Evolutionary conservation across 64 coral and sea anemone genomes (phyloP).

Genomic region (Montipora capricornis): DNA sequence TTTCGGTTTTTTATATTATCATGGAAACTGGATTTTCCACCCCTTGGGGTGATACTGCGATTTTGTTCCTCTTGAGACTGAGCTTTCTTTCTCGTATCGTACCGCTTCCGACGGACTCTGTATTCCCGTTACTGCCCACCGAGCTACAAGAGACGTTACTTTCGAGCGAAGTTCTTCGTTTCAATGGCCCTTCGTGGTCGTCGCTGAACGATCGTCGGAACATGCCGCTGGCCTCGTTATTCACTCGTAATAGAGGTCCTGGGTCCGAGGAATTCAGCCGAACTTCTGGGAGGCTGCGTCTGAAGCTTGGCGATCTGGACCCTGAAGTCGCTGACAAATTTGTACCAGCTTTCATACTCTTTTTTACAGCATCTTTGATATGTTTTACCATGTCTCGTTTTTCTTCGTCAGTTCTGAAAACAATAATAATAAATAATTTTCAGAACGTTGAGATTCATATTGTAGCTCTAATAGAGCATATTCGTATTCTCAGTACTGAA

Average conservation of each 20-base stretch:
- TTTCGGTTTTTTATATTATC: background rate
- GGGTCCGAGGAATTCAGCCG: slow-evolving; percentile 48
- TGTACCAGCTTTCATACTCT: slow-evolving; percentile 79
- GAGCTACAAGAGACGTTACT: slow-evolving; percentile 16
- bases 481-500: too few species aligned
- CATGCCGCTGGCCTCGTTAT: background rate
- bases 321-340: slow-evolving; percentile 34
- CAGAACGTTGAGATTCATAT: too few species aligned
- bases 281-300: slow-evolving; percentile 27
- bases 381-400: slow-evolving; percentile 75
- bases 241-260: slow-evolving; percentile 6
- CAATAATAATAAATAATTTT: background rate
- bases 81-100: slow-evolving; percentile 7
- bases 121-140: background rate
- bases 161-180: slow-evolving; percentile 69
- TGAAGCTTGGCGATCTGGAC: slow-evolving; percentile 74
- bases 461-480: too few species aligned
- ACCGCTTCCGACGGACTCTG: background rate
- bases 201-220: slow-evolving; percentile 89
- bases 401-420: slow-evolving; percentile 81
- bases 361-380: slow-evolving; percentile 91
- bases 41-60: background rate
- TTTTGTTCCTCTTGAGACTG: slow-evolving; percentile 18
- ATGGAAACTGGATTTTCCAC: background rate
- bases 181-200: slow-evolving; percentile 74